Percentiles rank a stretch among this genome's conserved stretches.
phyloP scores from a whole-genome alignment of 2,888 invertebrate genomes.

The Vannuccia rotundouncinata region DNA sequence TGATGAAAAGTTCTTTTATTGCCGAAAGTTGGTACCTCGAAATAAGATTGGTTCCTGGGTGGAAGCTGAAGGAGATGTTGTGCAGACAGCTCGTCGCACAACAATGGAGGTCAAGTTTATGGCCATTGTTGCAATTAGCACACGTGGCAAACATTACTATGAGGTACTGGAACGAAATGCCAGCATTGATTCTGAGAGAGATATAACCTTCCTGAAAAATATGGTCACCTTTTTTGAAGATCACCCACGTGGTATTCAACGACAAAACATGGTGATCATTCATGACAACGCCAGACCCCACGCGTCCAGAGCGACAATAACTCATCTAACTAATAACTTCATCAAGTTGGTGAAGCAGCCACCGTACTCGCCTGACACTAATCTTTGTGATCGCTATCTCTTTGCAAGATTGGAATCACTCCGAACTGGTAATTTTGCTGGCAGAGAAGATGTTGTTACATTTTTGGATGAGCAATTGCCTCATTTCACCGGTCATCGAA shows the following conservation, averaged over 20 bases:
- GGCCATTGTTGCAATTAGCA: conserved; percentile 28
- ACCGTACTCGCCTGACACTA: conserved; percentile 30
- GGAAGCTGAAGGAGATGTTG: conserved; percentile 1
- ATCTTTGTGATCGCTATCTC: conserved; percentile 31
- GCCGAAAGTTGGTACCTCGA: conserved; percentile 23
- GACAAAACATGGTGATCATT: conserved; percentile 25
- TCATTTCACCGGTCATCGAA: conserved; percentile 10
- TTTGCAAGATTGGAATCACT: conserved; percentile 33
- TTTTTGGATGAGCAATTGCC: conserved; percentile 30
- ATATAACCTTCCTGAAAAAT: conserved; percentile 25
- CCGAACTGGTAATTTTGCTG: conserved; percentile 18
- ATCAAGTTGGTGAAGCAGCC: conserved; percentile 25
- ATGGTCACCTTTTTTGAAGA: conserved; percentile 7
- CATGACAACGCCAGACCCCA: conserved; percentile 36
- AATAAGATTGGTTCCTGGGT: conserved; percentile 30
- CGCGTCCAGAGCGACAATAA: conserved; percentile 5
- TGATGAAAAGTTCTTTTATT: conserved; percentile 22
- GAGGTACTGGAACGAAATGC: conserved; percentile 25
- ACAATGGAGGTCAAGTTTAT: conserved; percentile 30
- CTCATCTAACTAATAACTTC: conserved; percentile 4
- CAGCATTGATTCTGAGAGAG: conserved; percentile 16
- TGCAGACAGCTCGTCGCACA: conserved; percentile 13
- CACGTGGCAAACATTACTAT: conserved; percentile 27
- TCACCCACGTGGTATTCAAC: not conserved
- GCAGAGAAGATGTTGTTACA: not conserved